Conservation (phyloP, 2,113 vertebrate species). For the Forbesichthys papilliferus region DNA sequence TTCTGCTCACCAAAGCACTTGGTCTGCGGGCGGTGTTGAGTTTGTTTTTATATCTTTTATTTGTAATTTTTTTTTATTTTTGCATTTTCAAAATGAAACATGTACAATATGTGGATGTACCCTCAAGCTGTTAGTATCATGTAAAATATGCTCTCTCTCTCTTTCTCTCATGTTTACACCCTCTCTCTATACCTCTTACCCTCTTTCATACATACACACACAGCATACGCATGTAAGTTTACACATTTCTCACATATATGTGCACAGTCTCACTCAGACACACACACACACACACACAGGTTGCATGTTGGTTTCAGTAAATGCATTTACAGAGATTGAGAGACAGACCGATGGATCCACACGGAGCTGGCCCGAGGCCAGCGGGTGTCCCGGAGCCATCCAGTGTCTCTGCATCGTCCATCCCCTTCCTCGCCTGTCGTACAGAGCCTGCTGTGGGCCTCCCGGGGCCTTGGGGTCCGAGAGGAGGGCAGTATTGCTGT, state of each 20-base stretch:
- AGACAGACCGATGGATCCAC: not conserved
- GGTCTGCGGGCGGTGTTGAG: conserved; percentile 56
- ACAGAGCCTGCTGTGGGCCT: not conserved
- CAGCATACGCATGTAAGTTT: not conserved
- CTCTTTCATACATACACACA: conserved; percentile 1
- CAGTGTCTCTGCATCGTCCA: conserved; percentile 21
- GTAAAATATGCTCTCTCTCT: conserved; percentile 24
- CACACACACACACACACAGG: conserved; percentile 11
- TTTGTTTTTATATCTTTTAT: conserved; percentile 43
- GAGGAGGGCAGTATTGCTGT: conserved; percentile 59
- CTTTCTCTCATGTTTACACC: too few species aligned
- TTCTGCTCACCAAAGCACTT: conserved; percentile 61
- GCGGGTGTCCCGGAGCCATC: conserved; percentile 12
- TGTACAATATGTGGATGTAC: conserved; percentile 52
- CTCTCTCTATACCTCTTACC: not conserved
- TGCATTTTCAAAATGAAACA: conserved; percentile 48
- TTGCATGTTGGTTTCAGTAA: conserved; percentile 37
- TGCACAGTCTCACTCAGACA: not conserved
- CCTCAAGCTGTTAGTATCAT: conserved; percentile 49
- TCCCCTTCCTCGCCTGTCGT: conserved; percentile 16
- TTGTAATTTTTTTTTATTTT: conserved; percentile 37
- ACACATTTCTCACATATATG: not conserved
- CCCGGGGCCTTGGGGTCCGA: conserved; percentile 16
- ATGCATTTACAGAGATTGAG: conserved; percentile 31
- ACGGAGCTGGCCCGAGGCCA: conserved; percentile 8